Evolutionary conservation across 2,113 vertebrate genomes (phyloP).

Genomic region (Pelvicachromis taeniatus): DNA sequence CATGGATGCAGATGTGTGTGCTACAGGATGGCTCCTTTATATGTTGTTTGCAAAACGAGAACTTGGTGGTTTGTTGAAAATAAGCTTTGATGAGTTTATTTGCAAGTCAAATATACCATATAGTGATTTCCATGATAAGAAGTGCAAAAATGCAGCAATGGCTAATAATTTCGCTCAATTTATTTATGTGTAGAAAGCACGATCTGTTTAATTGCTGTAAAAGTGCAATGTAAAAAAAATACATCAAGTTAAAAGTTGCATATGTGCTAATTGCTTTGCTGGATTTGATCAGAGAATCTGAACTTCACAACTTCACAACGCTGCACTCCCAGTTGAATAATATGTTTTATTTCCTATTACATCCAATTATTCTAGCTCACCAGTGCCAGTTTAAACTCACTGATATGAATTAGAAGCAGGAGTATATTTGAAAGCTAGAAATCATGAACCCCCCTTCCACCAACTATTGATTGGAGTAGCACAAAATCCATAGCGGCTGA

Average conservation of each 20-base stretch:
- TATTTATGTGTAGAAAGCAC: not conserved
- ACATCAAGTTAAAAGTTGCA: not conserved
- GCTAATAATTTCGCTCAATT: not conserved
- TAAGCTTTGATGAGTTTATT: not conserved
- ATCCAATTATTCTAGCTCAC: constrained; percentile 28
- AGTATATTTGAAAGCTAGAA: constrained; percentile 80
- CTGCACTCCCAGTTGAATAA: not conserved
- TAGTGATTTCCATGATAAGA: not conserved
- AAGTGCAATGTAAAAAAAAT: not conserved
- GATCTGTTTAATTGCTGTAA: not conserved
- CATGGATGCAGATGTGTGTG: not conserved
- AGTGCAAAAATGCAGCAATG: not conserved
- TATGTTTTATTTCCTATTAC: constrained; percentile 10
- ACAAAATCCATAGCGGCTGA: constrained; percentile 86
- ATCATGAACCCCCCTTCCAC: constrained; percentile 78
- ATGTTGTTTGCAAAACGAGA: not conserved
- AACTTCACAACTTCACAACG: not conserved
- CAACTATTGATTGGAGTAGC: constrained; percentile 75
- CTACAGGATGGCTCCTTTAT: not conserved
- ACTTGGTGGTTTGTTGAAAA: not conserved
- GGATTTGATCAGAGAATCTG: not conserved
- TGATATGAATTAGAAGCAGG: constrained; percentile 76
- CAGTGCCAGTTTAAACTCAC: constrained; percentile 56
- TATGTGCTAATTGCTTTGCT: not conserved
- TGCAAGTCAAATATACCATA: not conserved